These are phyloP conservation scores for Nymphalis c-album DNA, from an alignment of 2,888 invertebrate species.

Conservation along the genomic window DNA sequence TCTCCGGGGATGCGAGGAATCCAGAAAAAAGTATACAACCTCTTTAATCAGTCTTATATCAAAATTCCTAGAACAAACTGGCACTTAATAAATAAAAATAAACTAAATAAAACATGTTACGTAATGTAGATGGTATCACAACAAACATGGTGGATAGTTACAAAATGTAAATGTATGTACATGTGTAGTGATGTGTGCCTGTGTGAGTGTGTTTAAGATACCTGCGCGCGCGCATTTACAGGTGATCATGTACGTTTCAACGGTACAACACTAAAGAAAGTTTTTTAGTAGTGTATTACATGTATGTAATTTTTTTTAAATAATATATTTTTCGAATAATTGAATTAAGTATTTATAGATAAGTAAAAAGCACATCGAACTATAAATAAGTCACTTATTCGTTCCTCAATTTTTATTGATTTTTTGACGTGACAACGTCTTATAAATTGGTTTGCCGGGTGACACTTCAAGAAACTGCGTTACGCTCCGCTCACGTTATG, in stretches of 20 bases:
- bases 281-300: background rate
- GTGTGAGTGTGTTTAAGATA: slow-evolving; percentile 41
- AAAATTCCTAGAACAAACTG: slow-evolving; percentile 24
- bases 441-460: too few relatives aligned
- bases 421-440: too few relatives aligned
- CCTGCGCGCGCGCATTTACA: slow-evolving; percentile 49
- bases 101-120: slow-evolving; percentile 37
- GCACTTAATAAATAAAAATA: slow-evolving; percentile 36
- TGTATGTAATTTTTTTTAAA: background rate
- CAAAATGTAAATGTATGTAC: slow-evolving; percentile 33
- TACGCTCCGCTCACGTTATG: too few relatives aligned
- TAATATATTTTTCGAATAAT: too few relatives aligned
- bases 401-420: too few relatives aligned
- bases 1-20: slow-evolving; percentile 4
- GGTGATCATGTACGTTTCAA: slow-evolving; percentile 46
- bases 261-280: slow-evolving; percentile 27
- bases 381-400: too few relatives aligned
- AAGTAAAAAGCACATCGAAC: too few relatives aligned
- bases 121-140: slow-evolving; percentile 41
- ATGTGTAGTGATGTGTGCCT: slow-evolving; percentile 27
- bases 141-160: slow-evolving; percentile 41
- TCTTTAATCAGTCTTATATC: slow-evolving; percentile 17
- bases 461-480: too few relatives aligned
- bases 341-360: too few relatives aligned
- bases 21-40: slow-evolving; percentile 16